These are phyloP conservation scores for fruit fly (Drosophila melanogaster) DNA, from an alignment of 1,140 invertebrate genomes.

Conservation along the genomic window DNA sequence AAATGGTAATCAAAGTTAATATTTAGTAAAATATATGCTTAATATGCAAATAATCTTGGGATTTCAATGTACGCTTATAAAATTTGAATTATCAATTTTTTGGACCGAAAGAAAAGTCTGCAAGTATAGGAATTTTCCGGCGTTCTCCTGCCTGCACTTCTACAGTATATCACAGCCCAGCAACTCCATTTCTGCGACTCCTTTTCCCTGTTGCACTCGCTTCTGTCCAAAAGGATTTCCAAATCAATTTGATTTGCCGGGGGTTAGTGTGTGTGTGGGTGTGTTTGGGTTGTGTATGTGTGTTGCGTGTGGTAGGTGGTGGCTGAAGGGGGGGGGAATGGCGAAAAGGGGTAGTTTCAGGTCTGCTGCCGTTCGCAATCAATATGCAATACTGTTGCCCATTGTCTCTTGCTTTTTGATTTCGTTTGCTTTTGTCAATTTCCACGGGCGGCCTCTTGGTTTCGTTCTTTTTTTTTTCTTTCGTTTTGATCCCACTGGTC, in stretches of 20 bases:
- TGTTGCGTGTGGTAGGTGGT: too few species aligned
- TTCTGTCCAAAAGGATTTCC: conserved; percentile 65
- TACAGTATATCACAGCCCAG: neutral
- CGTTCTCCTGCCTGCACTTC: neutral
- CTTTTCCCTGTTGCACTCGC: conserved; percentile 36
- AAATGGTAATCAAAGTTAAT: neutral
- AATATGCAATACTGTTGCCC: conserved; percentile 77
- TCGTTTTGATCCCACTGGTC: conserved; percentile 5
- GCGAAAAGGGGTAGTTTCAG: conserved; percentile 22
- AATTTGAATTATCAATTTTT: too few species aligned
- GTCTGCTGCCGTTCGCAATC: conserved; percentile 59
- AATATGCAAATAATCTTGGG: too few species aligned
- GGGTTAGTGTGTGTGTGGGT: conserved; percentile 18
- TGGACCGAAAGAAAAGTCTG: too few species aligned
- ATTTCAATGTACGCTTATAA: too few species aligned
- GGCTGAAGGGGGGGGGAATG: conserved; percentile 1
- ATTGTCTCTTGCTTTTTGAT: conserved; percentile 72
- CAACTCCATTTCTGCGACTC: conserved; percentile 17
- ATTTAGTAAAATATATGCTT: too few species aligned
- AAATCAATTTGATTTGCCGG: conserved; percentile 77
- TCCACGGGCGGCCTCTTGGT: conserved; percentile 42
- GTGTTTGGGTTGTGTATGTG: neutral
- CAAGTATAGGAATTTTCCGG: neutral
- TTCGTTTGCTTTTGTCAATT: conserved; percentile 80
- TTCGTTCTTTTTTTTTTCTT: neutral